phyloP scores from a whole-genome alignment of 2,797 vertebrate genomes.

The Valencia hispanica region DNA sequence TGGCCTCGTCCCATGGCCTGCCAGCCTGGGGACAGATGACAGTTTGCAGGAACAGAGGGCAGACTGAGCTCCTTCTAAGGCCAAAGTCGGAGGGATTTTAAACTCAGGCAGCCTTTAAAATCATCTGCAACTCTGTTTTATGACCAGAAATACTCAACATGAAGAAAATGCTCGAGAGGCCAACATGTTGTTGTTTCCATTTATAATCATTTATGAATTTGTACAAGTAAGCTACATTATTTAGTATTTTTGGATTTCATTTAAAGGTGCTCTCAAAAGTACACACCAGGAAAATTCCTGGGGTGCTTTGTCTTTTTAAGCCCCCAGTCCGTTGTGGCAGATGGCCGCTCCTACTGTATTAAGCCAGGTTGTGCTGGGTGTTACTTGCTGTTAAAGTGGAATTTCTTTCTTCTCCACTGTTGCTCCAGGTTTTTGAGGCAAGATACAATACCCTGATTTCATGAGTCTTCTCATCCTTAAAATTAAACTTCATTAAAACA shows the following conservation, averaged over 20 bases:
- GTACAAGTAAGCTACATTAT: conserved; percentile 24
- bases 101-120: conserved; percentile 3
- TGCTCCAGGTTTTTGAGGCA: no score
- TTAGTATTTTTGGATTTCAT: conserved; percentile 43
- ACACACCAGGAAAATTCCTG: neutral
- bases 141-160: neutral
- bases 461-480: no score
- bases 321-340: no score
- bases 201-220: conserved; percentile 44
- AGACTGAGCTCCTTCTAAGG: conserved; percentile 7
- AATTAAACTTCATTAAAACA: neutral
- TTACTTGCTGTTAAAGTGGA: no score
- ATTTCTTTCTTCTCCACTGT: no score
- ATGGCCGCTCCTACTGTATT: no score
- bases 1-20: conserved; percentile 60
- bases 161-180: conserved; percentile 14
- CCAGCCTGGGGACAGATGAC: conserved; percentile 68
- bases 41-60: conserved; percentile 41
- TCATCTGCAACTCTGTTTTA: conserved; percentile 18
- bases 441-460: no score
- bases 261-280: conserved; percentile 5
- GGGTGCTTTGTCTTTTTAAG: no score
- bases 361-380: no score
- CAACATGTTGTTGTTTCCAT: conserved; percentile 45
- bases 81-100: neutral